These are phyloP conservation scores for Seira ritae DNA, from an alignment of 2,888 invertebrate species.

Conservation along the genomic window DNA sequence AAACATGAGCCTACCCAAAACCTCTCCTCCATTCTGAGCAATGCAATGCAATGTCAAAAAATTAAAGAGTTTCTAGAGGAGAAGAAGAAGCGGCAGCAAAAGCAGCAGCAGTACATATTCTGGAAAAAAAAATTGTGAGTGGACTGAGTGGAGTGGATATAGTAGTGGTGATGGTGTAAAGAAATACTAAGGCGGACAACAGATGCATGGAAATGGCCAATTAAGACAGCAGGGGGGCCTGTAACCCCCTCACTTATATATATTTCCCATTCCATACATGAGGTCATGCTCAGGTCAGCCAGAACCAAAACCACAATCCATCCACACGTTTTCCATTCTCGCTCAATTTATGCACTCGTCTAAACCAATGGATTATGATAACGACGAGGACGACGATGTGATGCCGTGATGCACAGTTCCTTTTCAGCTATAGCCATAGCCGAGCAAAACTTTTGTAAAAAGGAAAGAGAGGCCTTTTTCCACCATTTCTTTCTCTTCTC, in stretches of 20 bases:
- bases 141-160: no score
- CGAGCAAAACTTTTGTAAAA: neutral
- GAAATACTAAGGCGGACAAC: constrained; percentile 72
- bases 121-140: constrained; percentile 15
- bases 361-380: constrained; percentile 23
- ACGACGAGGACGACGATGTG: constrained; percentile 14
- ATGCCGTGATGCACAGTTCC: constrained; percentile 2
- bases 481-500: neutral
- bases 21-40: neutral
- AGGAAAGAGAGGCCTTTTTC: constrained; percentile 23
- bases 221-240: constrained; percentile 73
- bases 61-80: neutral
- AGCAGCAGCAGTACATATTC: no score
- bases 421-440: neutral
- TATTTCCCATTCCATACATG: constrained; percentile 65
- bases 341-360: constrained; percentile 72
- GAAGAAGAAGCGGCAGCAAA: no score
- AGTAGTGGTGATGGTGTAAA: constrained; percentile 47
- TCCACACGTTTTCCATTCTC: constrained; percentile 71
- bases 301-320: constrained; percentile 72
- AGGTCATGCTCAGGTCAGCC: constrained; percentile 73
- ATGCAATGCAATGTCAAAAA: constrained; percentile 10
- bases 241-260: constrained; percentile 73
- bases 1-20: neutral
- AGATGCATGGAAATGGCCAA: constrained; percentile 74